These are phyloP conservation scores for Galeruca laticollis DNA, from an alignment of 2,888 invertebrate species.

Conservation along the genomic window DNA sequence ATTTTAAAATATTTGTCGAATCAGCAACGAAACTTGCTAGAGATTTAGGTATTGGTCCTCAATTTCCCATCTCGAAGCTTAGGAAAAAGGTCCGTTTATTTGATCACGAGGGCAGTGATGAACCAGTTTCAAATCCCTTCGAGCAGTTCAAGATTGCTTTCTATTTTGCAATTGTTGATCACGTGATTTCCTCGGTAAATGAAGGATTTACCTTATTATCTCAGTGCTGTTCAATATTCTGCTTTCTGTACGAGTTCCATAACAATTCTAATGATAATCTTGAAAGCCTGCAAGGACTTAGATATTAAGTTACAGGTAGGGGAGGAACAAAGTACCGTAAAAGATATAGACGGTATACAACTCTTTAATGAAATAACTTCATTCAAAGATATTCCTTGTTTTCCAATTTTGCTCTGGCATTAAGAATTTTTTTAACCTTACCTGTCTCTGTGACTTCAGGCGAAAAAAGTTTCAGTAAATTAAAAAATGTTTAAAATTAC, in stretches of 20 bases:
- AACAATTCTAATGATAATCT: not conserved
- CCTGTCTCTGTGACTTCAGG: not conserved
- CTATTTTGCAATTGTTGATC: not conserved
- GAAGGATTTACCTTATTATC: not conserved
- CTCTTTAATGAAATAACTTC: not conserved
- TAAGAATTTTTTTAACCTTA: conserved; percentile 3
- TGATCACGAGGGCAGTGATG: no score
- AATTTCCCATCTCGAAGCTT: no score
- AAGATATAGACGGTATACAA: conserved; percentile 1
- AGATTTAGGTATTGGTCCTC: no score
- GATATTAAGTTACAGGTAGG: conserved; percentile 1
- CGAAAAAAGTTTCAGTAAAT: no score
- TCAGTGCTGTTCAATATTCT: no score
- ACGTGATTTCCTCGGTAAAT: no score
- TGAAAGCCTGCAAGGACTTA: conserved; percentile 12
- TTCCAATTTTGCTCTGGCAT: conserved; percentile 21
- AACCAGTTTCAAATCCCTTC: not conserved
- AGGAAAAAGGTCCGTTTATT: no score
- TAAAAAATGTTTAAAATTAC: no score
- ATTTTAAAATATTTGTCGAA: no score
- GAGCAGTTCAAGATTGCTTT: conserved; percentile 7
- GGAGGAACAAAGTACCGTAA: not conserved
- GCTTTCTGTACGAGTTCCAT: no score
- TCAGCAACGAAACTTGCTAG: no score
- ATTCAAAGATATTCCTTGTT: conserved; percentile 6